These are phyloP conservation scores for Triplophysa rosa DNA, from an alignment of 2,113 vertebrate species.

Conservation along the genomic window DNA sequence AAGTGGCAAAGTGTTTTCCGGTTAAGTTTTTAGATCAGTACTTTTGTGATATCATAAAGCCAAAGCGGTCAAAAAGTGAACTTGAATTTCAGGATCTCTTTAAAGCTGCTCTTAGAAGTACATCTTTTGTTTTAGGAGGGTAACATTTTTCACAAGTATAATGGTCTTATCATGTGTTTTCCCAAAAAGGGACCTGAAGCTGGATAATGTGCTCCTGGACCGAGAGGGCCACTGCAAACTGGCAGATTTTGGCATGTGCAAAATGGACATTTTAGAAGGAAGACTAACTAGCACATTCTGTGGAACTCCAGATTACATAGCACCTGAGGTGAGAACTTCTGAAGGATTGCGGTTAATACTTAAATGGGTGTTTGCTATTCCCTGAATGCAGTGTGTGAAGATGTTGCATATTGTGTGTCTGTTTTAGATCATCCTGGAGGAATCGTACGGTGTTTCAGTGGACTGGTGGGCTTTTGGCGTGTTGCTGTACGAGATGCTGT, in stretches of 20 bases:
- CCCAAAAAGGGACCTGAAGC: conserved; percentile 87
- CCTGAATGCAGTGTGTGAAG: background rate
- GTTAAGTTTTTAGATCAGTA: too few relatives aligned
- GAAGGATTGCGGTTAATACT: background rate
- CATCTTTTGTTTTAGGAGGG: too few relatives aligned
- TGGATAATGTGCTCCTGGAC: conserved; percentile 95
- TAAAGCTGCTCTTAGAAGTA: too few relatives aligned
- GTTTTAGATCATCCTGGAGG: conserved; percentile 91
- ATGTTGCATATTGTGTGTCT: background rate
- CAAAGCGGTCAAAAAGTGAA: too few relatives aligned
- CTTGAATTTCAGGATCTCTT: too few relatives aligned
- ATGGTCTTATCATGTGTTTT: conserved; percentile 18
- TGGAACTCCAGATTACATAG: conserved; percentile 96
- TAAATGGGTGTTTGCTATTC: conserved; percentile 11
- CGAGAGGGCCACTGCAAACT: conserved; percentile 97
- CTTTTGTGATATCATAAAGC: too few relatives aligned
- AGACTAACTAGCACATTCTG: conserved; percentile 90
- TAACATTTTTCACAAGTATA: background rate
- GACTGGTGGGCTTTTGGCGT: conserved; percentile 99
- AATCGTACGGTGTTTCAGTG: conserved; percentile 89
- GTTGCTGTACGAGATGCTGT: conserved; percentile 95
- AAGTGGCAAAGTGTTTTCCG: too few relatives aligned
- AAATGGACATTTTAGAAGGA: conserved; percentile 86
- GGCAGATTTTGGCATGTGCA: conserved; percentile 99
- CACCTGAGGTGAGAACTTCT: conserved; percentile 85